Evolutionary conservation across 2,113 vertebrate species (phyloP), one percentile per base, ranked within the genome.

Genomic region (Scophthalmus maximus): DNA sequence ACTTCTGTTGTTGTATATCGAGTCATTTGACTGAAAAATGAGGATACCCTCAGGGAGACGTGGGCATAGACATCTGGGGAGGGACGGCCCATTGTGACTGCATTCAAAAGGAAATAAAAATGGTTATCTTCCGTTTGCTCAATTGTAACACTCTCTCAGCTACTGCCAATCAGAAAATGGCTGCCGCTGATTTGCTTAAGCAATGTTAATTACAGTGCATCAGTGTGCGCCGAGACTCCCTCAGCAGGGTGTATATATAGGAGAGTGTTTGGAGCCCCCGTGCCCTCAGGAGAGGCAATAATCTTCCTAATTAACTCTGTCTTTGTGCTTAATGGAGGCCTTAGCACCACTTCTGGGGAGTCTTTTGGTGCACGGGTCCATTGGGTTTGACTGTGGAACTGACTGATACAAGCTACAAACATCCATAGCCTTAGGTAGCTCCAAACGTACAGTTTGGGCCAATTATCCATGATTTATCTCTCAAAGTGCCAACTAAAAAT

Each of bases 231-330:
- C 66, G 23, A 10, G 38, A 61, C 78, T 87, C 77, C 90, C 85
- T 76, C 79, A 79, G 85, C 74, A 81, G 83, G 85, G 82, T 83
- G 85, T 79, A 73, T 60, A 73, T 60, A 76, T 60, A 64, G 83
- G 58, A 62, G 75, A 79, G 81, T 71, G 75, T 83, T 80, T 74
- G 80, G 79, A 87, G 76, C 75, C 69, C 46, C 68, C 42, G 23
- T 52, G 64, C 83, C 90, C 90, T 83, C 86, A 57, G 81, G 90
- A 92, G 87, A 88, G 81, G 88, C 89, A 89, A 86, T 90, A 93
- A 91, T 91, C 92, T 89, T 89, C 90, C 87, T 93, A 93, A 93
- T 94, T 93, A 94, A 93, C 92, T 91, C 76, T 58, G 81, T 88
- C 90, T 91, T 90, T 93, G 87, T 87, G 90, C 87, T 90, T 90